Evolutionary conservation across 1,140 invertebrate species (phyloP).

Genomic region (Ceratina australensis): DNA sequence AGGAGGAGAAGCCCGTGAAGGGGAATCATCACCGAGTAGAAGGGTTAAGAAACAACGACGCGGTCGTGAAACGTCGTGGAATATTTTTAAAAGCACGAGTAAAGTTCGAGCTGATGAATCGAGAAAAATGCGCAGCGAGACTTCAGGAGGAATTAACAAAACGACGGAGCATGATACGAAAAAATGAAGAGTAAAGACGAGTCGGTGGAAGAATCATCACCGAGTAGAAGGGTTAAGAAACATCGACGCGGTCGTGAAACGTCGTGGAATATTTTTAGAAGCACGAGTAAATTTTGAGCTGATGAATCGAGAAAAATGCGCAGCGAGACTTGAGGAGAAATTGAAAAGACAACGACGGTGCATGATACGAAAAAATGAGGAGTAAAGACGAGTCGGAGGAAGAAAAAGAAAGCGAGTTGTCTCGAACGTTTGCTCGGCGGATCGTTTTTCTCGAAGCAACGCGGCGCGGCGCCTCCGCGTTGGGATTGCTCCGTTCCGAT

Average conservation of each 20-base stretch:
- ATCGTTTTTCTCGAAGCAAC: conserved; percentile 20
- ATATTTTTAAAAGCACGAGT: no score
- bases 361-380: background rate
- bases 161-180: no score
- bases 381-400: background rate
- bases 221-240: conserved; percentile 13
- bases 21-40: no score
- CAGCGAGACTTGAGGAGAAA: background rate
- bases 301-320: background rate
- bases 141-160: no score
- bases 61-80: no score
- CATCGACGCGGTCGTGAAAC: conserved; percentile 1
- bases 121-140: no score
- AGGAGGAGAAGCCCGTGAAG: background rate
- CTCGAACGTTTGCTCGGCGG: conserved; percentile 21
- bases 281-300: background rate
- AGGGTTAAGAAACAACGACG: no score
- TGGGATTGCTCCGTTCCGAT: conserved; percentile 17
- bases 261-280: conserved; percentile 7
- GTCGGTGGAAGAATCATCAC: no score
- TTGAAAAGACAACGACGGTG: background rate
- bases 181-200: no score
- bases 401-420: conserved; percentile 31
- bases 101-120: no score
- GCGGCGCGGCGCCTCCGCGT: conserved; percentile 14